A percentile compares a stretch with the other conserved stretches of the same genome.
phyloP scores from a whole-genome alignment of 2,888 invertebrate genomes.

The Sinotaia quadrata region DNA sequence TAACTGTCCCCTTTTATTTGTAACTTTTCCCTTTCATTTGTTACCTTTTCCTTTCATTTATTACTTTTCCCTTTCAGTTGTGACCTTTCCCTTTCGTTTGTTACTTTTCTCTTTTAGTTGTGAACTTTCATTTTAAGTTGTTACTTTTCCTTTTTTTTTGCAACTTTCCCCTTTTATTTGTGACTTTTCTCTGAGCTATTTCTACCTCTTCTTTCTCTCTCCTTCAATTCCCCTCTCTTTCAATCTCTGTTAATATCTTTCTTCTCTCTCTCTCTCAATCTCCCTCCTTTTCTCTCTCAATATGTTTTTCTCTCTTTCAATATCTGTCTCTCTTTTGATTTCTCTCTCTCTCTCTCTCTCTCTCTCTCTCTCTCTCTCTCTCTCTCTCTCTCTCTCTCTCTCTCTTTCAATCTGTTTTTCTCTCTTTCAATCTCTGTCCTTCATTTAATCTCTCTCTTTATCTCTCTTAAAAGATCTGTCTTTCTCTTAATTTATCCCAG shows the following conservation, averaged over 20 bases:
- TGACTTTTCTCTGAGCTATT: background rate
- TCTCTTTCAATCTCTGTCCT: background rate
- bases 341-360: conserved; percentile 1
- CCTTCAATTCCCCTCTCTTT: too few species aligned
- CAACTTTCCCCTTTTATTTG: background rate
- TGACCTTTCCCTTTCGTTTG: too few species aligned
- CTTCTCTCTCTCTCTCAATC: background rate
- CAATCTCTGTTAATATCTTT: conserved; percentile 6
- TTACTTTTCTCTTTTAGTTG: too few species aligned
- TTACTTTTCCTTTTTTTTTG: too few species aligned
- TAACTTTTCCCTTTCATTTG: background rate
- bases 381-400: background rate
- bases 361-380: background rate
- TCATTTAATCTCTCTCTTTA: background rate
- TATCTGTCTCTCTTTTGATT: background rate
- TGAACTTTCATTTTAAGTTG: too few species aligned
- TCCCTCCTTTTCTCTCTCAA: conserved; percentile 1
- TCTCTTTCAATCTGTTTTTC: too few species aligned
- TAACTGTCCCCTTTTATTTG: background rate
- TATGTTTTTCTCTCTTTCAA: background rate
- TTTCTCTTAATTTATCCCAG: background rate
- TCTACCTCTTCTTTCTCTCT: background rate
- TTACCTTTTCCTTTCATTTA: background rate
- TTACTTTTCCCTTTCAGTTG: background rate
- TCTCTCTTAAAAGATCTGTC: background rate